Evolutionary conservation across 1,140 invertebrate genomes (phyloP).

Genomic region (Calosoma granatense): DNA sequence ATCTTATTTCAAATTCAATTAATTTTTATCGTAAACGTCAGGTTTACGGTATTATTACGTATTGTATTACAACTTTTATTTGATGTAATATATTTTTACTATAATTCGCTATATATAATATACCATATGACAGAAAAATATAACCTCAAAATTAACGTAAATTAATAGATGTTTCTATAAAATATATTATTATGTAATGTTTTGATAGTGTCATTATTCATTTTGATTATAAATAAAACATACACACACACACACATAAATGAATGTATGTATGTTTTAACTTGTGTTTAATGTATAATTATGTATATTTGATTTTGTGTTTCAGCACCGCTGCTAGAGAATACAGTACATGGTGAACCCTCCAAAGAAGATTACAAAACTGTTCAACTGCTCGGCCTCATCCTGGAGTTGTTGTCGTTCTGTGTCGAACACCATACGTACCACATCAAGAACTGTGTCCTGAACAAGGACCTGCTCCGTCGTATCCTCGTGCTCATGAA

Average conservation of each 20-base stretch:
- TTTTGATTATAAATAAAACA: too few species aligned
- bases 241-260: neutral
- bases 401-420: conserved; percentile 94
- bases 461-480: conserved; percentile 92
- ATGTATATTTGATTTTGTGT: conserved; percentile 21
- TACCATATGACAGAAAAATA: too few species aligned
- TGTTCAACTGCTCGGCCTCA: conserved; percentile 87
- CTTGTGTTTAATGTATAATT: too few species aligned
- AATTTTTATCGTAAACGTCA: too few species aligned
- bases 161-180: too few species aligned
- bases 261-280: conserved; percentile 1
- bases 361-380: conserved; percentile 91
- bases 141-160: too few species aligned
- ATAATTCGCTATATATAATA: neutral
- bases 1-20: too few species aligned
- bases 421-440: conserved; percentile 99
- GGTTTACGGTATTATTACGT: too few species aligned
- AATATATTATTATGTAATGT: too few species aligned
- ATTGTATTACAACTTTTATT: too few species aligned
- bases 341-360: conserved; percentile 79
- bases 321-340: conserved; percentile 77
- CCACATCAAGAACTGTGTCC: conserved; percentile 96
- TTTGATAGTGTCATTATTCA: too few species aligned
- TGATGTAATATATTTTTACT: neutral
- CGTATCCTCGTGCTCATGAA: conserved; percentile 94